Conservation (phyloP, 1,140 invertebrate species). For the Heliothis subflexa region DNA sequence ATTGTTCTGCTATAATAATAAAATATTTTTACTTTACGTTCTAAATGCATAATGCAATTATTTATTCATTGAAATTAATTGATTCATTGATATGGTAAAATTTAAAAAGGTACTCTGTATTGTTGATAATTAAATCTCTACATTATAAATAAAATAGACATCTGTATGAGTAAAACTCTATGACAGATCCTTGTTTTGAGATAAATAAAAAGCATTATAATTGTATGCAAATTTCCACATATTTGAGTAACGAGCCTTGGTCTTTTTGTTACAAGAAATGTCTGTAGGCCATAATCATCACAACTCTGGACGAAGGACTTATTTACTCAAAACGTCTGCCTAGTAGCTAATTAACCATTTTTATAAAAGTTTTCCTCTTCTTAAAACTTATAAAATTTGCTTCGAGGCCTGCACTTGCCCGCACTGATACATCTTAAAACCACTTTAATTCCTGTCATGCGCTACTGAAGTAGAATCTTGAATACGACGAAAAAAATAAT, state of each 20-base stretch:
- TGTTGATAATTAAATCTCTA: slow-evolving; percentile 13
- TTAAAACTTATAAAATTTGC: no score
- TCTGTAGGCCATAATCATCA: slow-evolving; percentile 23
- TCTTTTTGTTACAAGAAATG: not conserved
- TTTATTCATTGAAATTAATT: slow-evolving; percentile 34
- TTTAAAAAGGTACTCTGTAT: slow-evolving; percentile 25
- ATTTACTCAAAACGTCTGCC: not conserved
- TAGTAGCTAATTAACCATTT: no score
- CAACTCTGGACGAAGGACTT: not conserved
- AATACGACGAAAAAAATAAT: not conserved
- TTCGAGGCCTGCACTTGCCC: no score
- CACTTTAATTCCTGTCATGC: no score
- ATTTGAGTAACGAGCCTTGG: not conserved
- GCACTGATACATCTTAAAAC: no score
- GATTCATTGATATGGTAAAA: slow-evolving; percentile 25
- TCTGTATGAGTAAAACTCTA: not conserved
- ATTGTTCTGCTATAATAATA: slow-evolving; percentile 23
- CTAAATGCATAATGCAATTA: slow-evolving; percentile 25
- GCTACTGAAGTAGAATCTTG: no score
- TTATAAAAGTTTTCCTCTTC: no score
- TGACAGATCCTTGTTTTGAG: not conserved
- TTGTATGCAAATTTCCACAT: no score
- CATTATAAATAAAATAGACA: not conserved
- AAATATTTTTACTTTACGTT: not conserved
- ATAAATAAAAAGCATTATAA: not conserved